Base-by-base conservation (phyloP, 2,113 vertebrate species). In the Rhinoderma darwinii region DNA sequence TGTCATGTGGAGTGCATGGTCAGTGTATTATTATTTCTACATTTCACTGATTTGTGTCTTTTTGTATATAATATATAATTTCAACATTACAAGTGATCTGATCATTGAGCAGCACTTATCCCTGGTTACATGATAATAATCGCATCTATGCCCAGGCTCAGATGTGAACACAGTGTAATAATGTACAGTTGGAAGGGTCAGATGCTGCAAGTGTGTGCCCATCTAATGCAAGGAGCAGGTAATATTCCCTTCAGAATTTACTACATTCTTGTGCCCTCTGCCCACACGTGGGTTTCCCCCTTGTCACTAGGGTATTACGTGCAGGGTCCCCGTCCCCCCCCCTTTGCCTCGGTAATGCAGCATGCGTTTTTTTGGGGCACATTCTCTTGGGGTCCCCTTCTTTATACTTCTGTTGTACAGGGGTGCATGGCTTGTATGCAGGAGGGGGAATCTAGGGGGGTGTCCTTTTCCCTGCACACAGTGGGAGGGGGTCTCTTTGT, bases 271-370 rank as follows among this genome's bases (percentile, higher is more conserved):
- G 14, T 68, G 66, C 35, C 61, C 61, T 82, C 41, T 72, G 66
- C 61, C 27, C 66, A 83, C 82, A 83, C 82, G 82, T 83, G 82
- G 66, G 63, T 54, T 72, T 14, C 32, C 32, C 44, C 44, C 61
- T 25, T 83, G 82, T 73, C 81, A 50, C 59, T 5, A 44, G 43
- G 63, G 14, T 37, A 9, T 9, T 8, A 18, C 7, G 37, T 63
- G 79, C 35, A n/a, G 54, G 78, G 1, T 15, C 1, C 32, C 17
- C 30, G 39, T 50, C 20, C 47, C 15, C n/a, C n/a, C n/a, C 10
- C 5, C 30, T 37, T 35, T 77, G 37, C 25, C n/a, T 27, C 5
- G 27, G 0, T 22, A 11, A 11, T 47, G 50, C 17, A 27, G 8
- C 44, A 4, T 32, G n/a, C 43, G 44, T 35, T 27, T 9, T 18